Evolutionary conservation across 2,888 invertebrate species (phyloP), one percentile per base, ranked within the genome.

Genomic region (Drosophila macrospina): DNA sequence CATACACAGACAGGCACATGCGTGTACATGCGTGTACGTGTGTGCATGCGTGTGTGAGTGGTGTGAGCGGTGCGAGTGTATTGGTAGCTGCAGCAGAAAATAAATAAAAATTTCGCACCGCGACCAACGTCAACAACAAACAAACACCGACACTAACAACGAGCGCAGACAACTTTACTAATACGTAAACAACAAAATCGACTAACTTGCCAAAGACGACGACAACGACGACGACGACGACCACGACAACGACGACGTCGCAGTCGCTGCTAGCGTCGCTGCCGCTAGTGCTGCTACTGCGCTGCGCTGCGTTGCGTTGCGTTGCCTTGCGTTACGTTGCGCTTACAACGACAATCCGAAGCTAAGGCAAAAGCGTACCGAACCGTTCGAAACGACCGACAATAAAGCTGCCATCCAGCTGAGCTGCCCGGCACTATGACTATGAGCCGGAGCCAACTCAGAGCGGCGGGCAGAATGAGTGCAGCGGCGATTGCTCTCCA

Each of bases 301-400:
- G 51, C 55, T 57, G 64, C 55, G 34, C 34, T 48, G 47, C 44
- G 48, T 60, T 56, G 26, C 28, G 28, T 8, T 28, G 28, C 28
- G 28, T 28, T 28, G 28, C 20, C 2, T 28, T 28, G 63, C 57
- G 42, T 55, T 77, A 63, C 8, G 5, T 5, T 8, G 6, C 70
- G 62, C 65, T 83, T 88, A 83, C 86, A 73, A 65, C 74, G 65
- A 77, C 68, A 71, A 82, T 85, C 86, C 86, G 86, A 81, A 85
- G 82, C 82, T 82, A 61, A 75, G 78, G 74, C 77, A 82, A 86
- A 78, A 80, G 83, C 83, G 79, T 80, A 80, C 88, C 83, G 83
- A 84, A 84, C 83, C 88, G 83, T 84, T 88, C 83, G 83, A 88
- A 84, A 88, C 88, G 88, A 84, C 78, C 88, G 83, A 84, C 83